Conservation (phyloP, 2,888 invertebrate genomes). For the Nesidiocoris tenuis region DNA sequence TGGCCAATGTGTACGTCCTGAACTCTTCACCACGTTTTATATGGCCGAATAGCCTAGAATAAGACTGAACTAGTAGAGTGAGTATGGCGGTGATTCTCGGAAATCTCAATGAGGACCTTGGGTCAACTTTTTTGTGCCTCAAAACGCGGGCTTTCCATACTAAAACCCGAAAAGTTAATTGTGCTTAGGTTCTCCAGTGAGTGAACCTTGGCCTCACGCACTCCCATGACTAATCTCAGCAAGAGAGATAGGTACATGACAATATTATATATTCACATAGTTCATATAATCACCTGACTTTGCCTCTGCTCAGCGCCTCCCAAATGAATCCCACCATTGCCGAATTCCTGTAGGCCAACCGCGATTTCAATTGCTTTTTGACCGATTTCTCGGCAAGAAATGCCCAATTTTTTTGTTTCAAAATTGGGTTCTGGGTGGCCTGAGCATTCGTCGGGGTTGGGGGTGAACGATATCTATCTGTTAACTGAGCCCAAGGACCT, state of each 20-base stretch:
- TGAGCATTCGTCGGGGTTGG: background rate
- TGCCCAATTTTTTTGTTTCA: conserved; percentile 4
- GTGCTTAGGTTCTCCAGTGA: background rate
- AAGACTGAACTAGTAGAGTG: background rate
- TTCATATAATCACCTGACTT: conserved; percentile 1
- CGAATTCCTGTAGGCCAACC: conserved; percentile 1
- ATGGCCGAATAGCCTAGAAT: conserved; percentile 11
- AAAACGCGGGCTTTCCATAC: background rate
- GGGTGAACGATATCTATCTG: background rate
- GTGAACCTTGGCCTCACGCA: no score
- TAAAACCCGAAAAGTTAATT: background rate
- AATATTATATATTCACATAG: no score
- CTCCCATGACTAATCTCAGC: no score
- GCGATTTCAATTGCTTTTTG: background rate
- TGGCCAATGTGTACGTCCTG: conserved; percentile 4
- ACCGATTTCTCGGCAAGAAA: conserved; percentile 1
- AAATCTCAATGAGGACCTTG: no score
- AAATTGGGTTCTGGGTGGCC: background rate
- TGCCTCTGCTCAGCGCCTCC: background rate
- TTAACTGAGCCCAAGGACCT: conserved; percentile 2
- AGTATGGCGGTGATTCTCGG: no score
- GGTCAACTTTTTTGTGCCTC: no score
- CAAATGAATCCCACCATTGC: conserved; percentile 10
- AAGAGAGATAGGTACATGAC: no score
- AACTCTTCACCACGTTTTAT: background rate